Percentiles rank a stretch among this genome's conserved stretches.
phyloP scores from a whole-genome alignment of 2,797 vertebrate species.

The Etheostoma nigrum region DNA sequence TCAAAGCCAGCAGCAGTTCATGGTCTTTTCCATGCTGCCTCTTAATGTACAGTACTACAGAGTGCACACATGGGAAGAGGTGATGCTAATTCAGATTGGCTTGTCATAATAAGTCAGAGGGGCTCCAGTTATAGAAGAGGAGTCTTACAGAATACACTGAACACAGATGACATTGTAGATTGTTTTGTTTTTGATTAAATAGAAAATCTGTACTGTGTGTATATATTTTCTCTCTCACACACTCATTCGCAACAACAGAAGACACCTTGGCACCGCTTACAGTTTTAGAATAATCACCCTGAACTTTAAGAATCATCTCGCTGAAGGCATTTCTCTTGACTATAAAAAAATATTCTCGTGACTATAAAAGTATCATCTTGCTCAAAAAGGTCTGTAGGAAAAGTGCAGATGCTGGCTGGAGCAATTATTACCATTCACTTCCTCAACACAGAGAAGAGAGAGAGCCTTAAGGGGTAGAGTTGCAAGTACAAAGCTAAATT shows the following conservation, averaged over 20 bases:
- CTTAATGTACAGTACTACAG: not conserved
- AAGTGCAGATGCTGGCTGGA: conserved; percentile 31
- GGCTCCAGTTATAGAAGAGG: conserved; percentile 2
- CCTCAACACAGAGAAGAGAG: conserved; percentile 38
- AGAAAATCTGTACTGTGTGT: not conserved
- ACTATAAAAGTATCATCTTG: conserved; percentile 7
- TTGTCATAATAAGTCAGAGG: not conserved
- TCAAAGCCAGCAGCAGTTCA: not conserved
- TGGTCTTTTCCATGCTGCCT: not conserved
- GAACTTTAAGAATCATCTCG: conserved; percentile 39
- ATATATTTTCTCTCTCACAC: not conserved
- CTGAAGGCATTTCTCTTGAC: conserved; percentile 12
- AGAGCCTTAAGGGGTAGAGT: conserved; percentile 49
- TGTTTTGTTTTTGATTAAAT: conserved; percentile 7
- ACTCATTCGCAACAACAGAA: not conserved
- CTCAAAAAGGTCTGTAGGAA: conserved; percentile 11
- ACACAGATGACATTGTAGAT: not conserved
- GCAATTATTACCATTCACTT: conserved; percentile 56
- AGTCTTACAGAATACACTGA: not conserved
- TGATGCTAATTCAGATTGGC: conserved; percentile 1
- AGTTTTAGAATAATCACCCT: conserved; percentile 39
- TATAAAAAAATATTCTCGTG: not conserved
- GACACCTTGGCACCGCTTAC: conserved; percentile 5
- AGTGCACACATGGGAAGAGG: not conserved
- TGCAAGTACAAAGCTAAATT: conserved; percentile 58